Evolutionary conservation across 2,797 vertebrate genomes (phyloP).

Genomic region (Brachymystax lenok): DNA sequence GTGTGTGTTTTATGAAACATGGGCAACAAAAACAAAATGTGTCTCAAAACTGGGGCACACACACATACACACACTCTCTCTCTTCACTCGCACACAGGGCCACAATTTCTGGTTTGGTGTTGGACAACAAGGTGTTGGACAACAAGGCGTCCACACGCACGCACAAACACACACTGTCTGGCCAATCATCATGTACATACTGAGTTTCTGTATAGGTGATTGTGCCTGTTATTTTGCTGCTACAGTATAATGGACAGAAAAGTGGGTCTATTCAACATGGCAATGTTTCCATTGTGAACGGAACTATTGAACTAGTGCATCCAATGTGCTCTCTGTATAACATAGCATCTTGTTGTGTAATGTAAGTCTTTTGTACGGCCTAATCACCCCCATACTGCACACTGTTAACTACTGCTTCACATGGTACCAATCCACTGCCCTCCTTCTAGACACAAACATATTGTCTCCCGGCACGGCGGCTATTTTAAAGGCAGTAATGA

Average conservation of each 20-base stretch:
- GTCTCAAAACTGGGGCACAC: neutral
- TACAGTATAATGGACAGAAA: neutral
- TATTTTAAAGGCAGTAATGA: neutral
- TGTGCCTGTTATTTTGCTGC: neutral
- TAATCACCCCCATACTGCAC: neutral
- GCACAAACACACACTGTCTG: neutral
- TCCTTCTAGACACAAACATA: conserved; percentile 1
- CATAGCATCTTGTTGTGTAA: neutral
- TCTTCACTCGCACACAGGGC: too few species aligned
- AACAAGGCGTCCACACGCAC: neutral
- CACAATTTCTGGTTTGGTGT: too few species aligned
- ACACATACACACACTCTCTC: conserved; percentile 18
- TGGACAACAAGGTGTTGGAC: too few species aligned
- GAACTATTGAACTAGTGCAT: neutral
- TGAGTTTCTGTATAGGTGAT: neutral
- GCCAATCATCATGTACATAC: neutral
- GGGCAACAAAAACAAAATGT: neutral
- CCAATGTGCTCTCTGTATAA: neutral
- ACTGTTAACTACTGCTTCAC: neutral
- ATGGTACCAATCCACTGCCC: neutral
- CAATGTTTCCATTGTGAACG: neutral
- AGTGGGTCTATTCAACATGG: neutral
- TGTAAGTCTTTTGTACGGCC: neutral
- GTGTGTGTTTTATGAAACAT: neutral
- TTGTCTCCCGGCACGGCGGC: neutral